phyloP scores from a whole-genome alignment of 1,140 invertebrate species.

The Caenorhabditis elegans region WBcel235 BX284602.5:14650501-14651000 shows the following conservation, averaged over 20 bases:
- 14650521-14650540: slow-evolving; percentile 33
- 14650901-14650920: too few species aligned
- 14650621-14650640: slow-evolving; percentile 51
- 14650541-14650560: neutral
- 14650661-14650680: neutral
- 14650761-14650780: slow-evolving; percentile 56
- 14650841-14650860: slow-evolving; percentile 23
- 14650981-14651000: too few species aligned
- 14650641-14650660: slow-evolving; percentile 40
- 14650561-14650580: neutral
- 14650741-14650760: slow-evolving; percentile 56
- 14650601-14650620: slow-evolving; percentile 52
- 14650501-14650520: slow-evolving; percentile 35
- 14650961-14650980: too few species aligned
- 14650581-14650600: slow-evolving; percentile 42
- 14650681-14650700: neutral
- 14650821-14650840: slow-evolving; percentile 55
- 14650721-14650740: slow-evolving; percentile 44
- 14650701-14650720: neutral
- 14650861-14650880: neutral
- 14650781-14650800: slow-evolving; percentile 52
- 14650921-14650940: too few species aligned
- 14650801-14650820: slow-evolving; percentile 54
- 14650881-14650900: slow-evolving; percentile 39
- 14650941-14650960: too few species aligned